phyloP scores from a whole-genome alignment of 1,140 invertebrate species.

The Sminthurinus signatus region DNA sequence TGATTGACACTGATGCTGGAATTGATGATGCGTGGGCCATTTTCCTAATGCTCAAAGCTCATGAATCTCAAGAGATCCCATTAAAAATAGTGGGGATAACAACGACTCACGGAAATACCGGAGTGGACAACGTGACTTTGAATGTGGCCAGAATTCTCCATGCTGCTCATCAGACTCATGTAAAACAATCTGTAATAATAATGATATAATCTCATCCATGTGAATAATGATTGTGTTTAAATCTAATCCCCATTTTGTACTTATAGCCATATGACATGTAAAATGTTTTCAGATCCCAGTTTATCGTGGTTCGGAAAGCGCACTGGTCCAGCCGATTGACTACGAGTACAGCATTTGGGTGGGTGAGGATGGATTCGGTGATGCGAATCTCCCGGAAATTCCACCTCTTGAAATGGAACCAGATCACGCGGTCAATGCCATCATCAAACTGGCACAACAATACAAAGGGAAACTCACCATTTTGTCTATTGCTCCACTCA shows the following conservation, averaged over 20 bases:
- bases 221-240: too few relatives aligned
- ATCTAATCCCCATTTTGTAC: too few relatives aligned
- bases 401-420: constrained; percentile 35
- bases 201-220: too few relatives aligned
- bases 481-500: constrained; percentile 64
- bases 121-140: constrained; percentile 31
- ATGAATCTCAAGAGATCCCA: constrained; percentile 6
- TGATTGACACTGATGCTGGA: constrained; percentile 33
- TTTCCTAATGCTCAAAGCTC: constrained; percentile 23
- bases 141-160: constrained; percentile 37
- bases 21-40: constrained; percentile 28
- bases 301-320: constrained; percentile 53
- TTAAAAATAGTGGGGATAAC: constrained; percentile 35
- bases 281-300: constrained; percentile 66
- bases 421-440: constrained; percentile 48
- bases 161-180: constrained; percentile 4
- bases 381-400: constrained; percentile 43
- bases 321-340: constrained; percentile 48
- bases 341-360: constrained; percentile 45
- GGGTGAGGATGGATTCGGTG: constrained; percentile 62
- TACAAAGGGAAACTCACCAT: constrained; percentile 53
- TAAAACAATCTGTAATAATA: constrained; percentile 35
- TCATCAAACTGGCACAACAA: constrained; percentile 50
- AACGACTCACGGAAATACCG: constrained; percentile 40
- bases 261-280: too few relatives aligned